Conservation (phyloP, 2,888 invertebrate species). For the Lycia hirtaria region DNA sequence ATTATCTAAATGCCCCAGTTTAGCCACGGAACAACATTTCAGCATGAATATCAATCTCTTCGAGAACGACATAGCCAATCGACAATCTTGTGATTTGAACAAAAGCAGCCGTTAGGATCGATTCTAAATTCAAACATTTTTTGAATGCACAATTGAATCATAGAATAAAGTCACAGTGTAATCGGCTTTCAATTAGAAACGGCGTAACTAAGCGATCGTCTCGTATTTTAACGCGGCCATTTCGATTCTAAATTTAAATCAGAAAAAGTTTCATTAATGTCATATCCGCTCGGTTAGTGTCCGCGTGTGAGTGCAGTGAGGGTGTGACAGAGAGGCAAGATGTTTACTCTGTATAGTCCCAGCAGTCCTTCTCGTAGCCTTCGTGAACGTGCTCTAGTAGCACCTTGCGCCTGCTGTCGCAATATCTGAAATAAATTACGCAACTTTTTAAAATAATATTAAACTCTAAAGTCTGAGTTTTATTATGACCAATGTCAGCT, state of each 20-base stretch:
- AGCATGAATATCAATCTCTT: not conserved
- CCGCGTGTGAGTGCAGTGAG: constrained; percentile 42
- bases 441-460: not conserved
- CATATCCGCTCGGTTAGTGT: constrained; percentile 19
- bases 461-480: too few relatives aligned
- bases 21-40: not conserved
- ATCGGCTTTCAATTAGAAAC: not conserved
- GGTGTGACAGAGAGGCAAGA: constrained; percentile 51
- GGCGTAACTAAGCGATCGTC: not conserved
- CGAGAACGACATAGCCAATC: not conserved
- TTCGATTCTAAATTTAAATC: not conserved
- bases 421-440: constrained; percentile 89
- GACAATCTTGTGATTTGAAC: not conserved
- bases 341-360: constrained; percentile 96
- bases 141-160: not conserved
- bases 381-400: constrained; percentile 98
- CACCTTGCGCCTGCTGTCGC: constrained; percentile 98
- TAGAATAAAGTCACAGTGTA: not conserved
- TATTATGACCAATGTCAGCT: not conserved
- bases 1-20: not conserved
- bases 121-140: not conserved
- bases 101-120: not conserved
- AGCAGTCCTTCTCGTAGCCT: constrained; percentile 99
- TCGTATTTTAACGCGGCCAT: not conserved
- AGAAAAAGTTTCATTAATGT: not conserved